Evolutionary conservation across 2,797 vertebrate genomes (phyloP).

Genomic region (Acrossocheilus wenchowensis): DNA sequence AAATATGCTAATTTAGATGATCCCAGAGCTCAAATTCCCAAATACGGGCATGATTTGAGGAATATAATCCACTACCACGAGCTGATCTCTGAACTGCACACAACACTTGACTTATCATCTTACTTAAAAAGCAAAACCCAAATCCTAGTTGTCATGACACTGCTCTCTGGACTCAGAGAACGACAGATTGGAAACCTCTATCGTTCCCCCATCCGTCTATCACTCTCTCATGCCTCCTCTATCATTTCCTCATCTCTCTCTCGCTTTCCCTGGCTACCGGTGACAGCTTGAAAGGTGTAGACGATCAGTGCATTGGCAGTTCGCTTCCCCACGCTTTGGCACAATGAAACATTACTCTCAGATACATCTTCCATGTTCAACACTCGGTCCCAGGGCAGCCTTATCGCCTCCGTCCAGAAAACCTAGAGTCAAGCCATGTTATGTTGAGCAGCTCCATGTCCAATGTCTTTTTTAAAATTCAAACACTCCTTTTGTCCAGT

Average conservation of each 20-base stretch:
- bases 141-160: slow-evolving; percentile 34
- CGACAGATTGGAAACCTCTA: slow-evolving; percentile 57
- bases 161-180: slow-evolving; percentile 29
- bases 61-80: neutral
- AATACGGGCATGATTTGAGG: neutral
- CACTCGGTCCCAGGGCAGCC: slow-evolving; percentile 62
- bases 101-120: slow-evolving; percentile 43
- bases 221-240: slow-evolving; percentile 45
- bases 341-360: slow-evolving; percentile 73
- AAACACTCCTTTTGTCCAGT: slow-evolving; percentile 73
- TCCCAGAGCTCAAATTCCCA: neutral
- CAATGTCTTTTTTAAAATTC: slow-evolving; percentile 75
- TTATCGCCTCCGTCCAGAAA: slow-evolving; percentile 70
- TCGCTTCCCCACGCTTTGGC: slow-evolving; percentile 63
- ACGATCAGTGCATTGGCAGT: slow-evolving; percentile 62
- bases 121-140: slow-evolving; percentile 1
- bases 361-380: slow-evolving; percentile 80
- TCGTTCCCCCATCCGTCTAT: slow-evolving; percentile 43
- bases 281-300: slow-evolving; percentile 72
- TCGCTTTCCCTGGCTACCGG: slow-evolving; percentile 52
- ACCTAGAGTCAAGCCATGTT: slow-evolving; percentile 42
- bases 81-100: neutral
- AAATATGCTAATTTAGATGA: neutral
- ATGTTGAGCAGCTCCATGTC: slow-evolving; percentile 51
- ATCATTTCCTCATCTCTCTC: slow-evolving; percentile 57